Percentiles rank a stretch among this genome's conserved stretches.
Evolutionary conservation across 2,113 vertebrate genomes (phyloP).

Genomic region (Rhagologus leucostigma): DNA sequence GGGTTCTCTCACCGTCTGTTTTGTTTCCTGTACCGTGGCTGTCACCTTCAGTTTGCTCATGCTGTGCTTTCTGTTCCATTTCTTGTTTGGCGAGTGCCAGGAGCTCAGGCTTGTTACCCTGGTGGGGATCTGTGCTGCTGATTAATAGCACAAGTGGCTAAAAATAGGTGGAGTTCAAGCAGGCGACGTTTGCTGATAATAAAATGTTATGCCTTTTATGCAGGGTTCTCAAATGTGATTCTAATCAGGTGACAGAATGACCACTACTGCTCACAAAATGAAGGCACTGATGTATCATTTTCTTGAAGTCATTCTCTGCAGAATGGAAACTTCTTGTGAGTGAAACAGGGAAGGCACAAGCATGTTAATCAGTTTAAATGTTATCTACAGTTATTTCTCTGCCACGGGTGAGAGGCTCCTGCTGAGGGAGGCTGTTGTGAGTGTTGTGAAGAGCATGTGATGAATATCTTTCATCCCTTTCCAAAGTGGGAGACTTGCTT

Average conservation of each 20-base stretch:
- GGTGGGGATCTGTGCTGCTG: neutral
- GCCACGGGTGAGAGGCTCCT: neutral
- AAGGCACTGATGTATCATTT: neutral
- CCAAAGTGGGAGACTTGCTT: neutral
- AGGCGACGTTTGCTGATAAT: neutral
- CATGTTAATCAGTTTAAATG: neutral
- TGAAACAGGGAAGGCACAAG: neutral
- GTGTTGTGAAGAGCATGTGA: neutral
- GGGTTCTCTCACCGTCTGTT: neutral
- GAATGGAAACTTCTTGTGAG: neutral
- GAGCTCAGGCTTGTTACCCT: neutral
- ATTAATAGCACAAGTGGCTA: neutral
- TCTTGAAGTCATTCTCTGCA: neutral
- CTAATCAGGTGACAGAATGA: neutral
- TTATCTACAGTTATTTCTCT: neutral
- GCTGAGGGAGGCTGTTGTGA: neutral
- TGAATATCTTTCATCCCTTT: neutral
- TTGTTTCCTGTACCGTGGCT: neutral
- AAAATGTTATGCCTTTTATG: neutral
- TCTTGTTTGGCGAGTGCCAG: neutral
- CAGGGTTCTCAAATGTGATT: neutral
- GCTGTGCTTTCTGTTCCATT: neutral
- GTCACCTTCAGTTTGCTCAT: neutral
- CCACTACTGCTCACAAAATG: neutral
- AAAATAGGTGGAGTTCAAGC: neutral